Conservation (phyloP, 2,888 invertebrate species). For the Meghimatium bilineatum region DNA sequence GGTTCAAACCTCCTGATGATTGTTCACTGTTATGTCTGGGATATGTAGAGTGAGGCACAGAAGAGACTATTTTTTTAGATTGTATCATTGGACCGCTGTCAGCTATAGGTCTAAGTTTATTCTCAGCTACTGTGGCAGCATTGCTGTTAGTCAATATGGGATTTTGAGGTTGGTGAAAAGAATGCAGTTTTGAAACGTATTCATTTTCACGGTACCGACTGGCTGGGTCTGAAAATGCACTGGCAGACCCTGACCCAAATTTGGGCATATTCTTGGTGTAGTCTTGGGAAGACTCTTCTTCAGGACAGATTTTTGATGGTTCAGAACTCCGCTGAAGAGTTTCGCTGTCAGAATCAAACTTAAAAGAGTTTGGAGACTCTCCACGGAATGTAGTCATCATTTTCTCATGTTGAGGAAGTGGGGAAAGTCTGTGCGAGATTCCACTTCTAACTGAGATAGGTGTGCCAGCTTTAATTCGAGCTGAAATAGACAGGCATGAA, state of each 20-base stretch:
- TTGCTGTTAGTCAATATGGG: not conserved
- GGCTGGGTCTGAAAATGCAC: not conserved
- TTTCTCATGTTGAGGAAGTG: constrained; percentile 46
- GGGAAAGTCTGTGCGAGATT: constrained; percentile 42
- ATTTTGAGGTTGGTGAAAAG: not conserved
- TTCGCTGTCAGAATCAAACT: constrained; percentile 51
- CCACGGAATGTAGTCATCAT: constrained; percentile 51
- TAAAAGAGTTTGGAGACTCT: constrained; percentile 52
- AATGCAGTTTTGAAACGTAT: not conserved
- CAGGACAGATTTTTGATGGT: not conserved
- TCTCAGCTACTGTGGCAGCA: constrained; percentile 7
- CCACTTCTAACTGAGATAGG: constrained; percentile 47
- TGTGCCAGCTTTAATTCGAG: constrained; percentile 34
- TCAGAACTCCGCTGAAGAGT: constrained; percentile 41
- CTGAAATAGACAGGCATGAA: constrained; percentile 18
- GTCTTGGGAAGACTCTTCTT: constrained; percentile 10
- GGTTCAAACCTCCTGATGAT: not conserved
- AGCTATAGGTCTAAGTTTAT: not conserved
- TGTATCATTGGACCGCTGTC: not conserved
- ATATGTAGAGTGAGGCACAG: constrained; percentile 17
- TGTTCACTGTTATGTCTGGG: constrained; percentile 16
- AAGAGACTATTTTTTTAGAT: constrained; percentile 11
- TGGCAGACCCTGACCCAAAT: constrained; percentile 3
- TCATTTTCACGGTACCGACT: constrained; percentile 7
- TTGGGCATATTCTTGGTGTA: not conserved